Conservation (phyloP, 1,140 invertebrate species). For the Drosophila pallidifrons region DNA sequence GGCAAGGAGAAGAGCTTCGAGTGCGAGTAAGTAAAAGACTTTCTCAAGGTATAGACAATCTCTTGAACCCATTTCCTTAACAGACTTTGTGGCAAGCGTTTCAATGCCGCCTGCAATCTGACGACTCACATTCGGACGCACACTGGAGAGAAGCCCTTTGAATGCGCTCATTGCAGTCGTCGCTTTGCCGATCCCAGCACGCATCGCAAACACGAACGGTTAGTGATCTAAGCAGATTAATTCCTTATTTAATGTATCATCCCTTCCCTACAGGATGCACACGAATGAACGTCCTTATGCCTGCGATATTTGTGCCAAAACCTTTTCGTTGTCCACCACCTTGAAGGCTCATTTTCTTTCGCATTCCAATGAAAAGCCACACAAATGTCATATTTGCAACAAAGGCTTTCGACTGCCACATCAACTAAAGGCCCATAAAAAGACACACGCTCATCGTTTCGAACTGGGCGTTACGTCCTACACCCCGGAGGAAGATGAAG, state of each 20-base stretch:
- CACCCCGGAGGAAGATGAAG: constrained; percentile 18
- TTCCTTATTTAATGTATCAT: neutral
- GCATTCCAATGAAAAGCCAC: constrained; percentile 67
- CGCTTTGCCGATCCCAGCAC: constrained; percentile 75
- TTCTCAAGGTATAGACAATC: neutral
- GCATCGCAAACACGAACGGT: constrained; percentile 80
- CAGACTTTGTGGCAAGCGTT: constrained; percentile 69
- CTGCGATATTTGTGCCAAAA: constrained; percentile 86
- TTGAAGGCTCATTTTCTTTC: constrained; percentile 61
- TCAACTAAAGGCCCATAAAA: constrained; percentile 72
- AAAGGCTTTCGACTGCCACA: constrained; percentile 75
- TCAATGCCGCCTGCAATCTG: constrained; percentile 69
- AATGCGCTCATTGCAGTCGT: constrained; percentile 64
- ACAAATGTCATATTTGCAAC: constrained; percentile 65
- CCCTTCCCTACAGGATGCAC: constrained; percentile 82
- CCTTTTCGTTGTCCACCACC: constrained; percentile 86
- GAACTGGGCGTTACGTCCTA: constrained; percentile 33
- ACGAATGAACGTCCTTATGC: constrained; percentile 87
- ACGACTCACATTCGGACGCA: constrained; percentile 76
- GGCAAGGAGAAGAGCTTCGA: constrained; percentile 55
- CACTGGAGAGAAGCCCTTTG: constrained; percentile 76
- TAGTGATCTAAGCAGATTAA: neutral
- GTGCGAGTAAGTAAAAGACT: constrained; percentile 67
- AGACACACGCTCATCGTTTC: constrained; percentile 58
- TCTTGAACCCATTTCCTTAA: neutral